Base-by-base conservation (phyloP, 2,888 invertebrate species). In the Mesorhabditis spiculigera region DNA sequence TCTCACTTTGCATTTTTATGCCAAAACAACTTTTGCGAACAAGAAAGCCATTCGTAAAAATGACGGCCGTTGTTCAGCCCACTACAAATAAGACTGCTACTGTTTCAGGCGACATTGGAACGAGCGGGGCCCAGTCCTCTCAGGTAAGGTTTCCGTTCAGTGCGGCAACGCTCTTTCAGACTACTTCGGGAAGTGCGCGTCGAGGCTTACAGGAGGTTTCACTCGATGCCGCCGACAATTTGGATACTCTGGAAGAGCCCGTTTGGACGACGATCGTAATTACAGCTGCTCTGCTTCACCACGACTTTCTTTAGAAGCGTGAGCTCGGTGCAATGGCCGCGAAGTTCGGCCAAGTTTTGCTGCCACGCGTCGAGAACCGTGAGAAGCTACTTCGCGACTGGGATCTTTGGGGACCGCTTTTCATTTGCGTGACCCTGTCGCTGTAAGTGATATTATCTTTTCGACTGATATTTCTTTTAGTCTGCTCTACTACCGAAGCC, bases 391-490 rank as follows among this genome's bases (percentile, higher is more conserved):
- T 97, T 68, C 93, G 93, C 89, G 96, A 97, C 90, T 97, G 97
- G 98, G 97, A 98, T 89, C 89, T 98, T 43, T 98, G 97, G 97
- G 98, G 97, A 50, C 97, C 97, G 62, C 89, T 98, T 78, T 90
- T 98, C 78, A 89, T 98, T 58, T 97, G 96, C 87, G 96, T 96
- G 65, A 91, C 95, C 79, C 92, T 98, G 91, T 95, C 97, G 63
- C 92, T 91, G 76, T 77, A 65, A 66, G 73, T 72, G 67, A 63
- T 16, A 10, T 65, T 42, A 13, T 65, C 44, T 43, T 42, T 16
- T 16, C 42, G 16, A 5, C 16, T 65, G n/a, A 16, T 43, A 13
- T 13, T 8, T 42, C 6, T 43, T 65, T 5, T 65, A 43, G 44
- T 6, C 8, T 65, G 5, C 16, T 65, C 6, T 16, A 65, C 5